Percentiles rank a stretch among this genome's conserved stretches.
Conservation (phyloP, 2,113 vertebrate species). For the Glaucomys volans region DNA sequence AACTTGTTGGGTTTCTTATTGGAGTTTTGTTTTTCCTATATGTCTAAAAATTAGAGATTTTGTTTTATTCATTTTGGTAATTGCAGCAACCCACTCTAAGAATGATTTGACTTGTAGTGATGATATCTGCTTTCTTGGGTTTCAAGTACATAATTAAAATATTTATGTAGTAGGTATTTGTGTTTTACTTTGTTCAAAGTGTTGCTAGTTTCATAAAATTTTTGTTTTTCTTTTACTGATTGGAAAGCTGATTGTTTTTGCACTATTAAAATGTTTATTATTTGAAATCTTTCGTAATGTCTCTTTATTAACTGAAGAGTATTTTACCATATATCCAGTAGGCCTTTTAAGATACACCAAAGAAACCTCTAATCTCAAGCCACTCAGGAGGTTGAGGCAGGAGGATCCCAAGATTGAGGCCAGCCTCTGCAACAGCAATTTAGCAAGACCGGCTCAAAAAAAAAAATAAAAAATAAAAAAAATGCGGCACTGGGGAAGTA, state of each 20-base stretch:
- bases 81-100: slow-evolving; percentile 17
- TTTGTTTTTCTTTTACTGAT: slow-evolving; percentile 36
- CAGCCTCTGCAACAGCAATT: too few species aligned
- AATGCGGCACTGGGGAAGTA: too few species aligned
- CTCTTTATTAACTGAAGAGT: slow-evolving; percentile 47
- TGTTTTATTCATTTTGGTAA: slow-evolving; percentile 48
- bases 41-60: slow-evolving; percentile 42
- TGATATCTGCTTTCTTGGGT: slow-evolving; percentile 47
- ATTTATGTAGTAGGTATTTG: slow-evolving; percentile 63
- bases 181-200: slow-evolving; percentile 43
- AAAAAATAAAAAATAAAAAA: too few species aligned
- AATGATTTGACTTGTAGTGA: slow-evolving; percentile 54
- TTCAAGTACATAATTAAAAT: slow-evolving; percentile 51
- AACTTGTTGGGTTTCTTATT: slow-evolving; percentile 31
- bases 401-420: too few species aligned
- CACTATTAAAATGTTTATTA: slow-evolving; percentile 69
- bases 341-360: slow-evolving; percentile 20
- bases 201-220: slow-evolving; percentile 53
- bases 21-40: slow-evolving; percentile 27
- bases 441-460: too few species aligned
- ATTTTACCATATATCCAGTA: slow-evolving; percentile 30
- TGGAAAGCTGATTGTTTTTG: slow-evolving; percentile 60
- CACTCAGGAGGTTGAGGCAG: too few species aligned
- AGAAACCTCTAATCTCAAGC: not conserved
- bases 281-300: slow-evolving; percentile 35